Base-by-base conservation (phyloP, 2,888 invertebrate species). In the Mythimna ferrago region DNA sequence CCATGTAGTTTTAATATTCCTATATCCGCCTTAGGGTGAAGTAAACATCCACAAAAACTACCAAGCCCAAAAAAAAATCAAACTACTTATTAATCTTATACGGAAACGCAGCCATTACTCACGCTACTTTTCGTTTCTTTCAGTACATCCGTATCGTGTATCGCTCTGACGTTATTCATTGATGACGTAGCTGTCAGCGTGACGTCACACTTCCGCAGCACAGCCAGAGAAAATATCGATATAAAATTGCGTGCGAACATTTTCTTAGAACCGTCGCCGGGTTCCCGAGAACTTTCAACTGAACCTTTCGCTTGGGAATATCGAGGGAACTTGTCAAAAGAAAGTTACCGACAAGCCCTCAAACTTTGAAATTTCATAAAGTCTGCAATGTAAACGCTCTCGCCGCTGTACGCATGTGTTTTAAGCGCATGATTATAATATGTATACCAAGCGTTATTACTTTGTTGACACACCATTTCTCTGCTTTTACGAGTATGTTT, bases 321-420 rank as follows among this genome's bases (percentile, higher is more conserved):
- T 89, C 85, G 87, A 86, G 74, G 78, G 81, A 88, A 89, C 88
- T 90, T 91, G 88, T 89, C 88, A 88, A 88, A 90, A 91, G 86
- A 91, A 91, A 91, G 87, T 92, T 91, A 86, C 87, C 84, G 83
- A 89, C 89, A 89, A 85, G 85, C 82, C 80, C 81, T 81, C 84
- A 78, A 88, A 89, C 80, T 88, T 89, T 80, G 82, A 89, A 88
- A 84, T 89, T 88, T 85, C 84, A 81, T 83, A 87, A 86, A 88
- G 84, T 87, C 83, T 85, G 83, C 76, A 80, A 78, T 77, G 83
- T 85, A 86, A 88, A 86, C 84, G 86, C 81, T 87, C 86, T 80
- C 79, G 76, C 69, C 66, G 73, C 71, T 80, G 80, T 80, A 80
- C 81, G 77, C 75, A 76, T 77, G 80, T 86, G 82, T 84, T 87